These are phyloP conservation scores for Gallinago undulata DNA, from an alignment of 2,113 vertebrate genomes.

Conservation along the genomic window DNA sequence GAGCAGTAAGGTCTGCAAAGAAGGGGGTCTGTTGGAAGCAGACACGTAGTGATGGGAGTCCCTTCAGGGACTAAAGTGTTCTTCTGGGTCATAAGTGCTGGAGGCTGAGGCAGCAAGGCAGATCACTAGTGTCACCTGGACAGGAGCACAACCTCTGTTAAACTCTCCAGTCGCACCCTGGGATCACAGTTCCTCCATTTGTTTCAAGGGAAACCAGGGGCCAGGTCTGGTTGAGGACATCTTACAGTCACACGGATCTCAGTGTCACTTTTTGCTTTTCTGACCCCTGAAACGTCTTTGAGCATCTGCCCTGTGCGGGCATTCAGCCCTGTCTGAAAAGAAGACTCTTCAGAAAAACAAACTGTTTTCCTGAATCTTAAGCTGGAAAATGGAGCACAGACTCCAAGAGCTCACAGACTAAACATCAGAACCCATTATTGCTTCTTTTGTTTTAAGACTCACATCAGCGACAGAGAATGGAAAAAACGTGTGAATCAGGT, in stretches of 20 bases:
- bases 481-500: conserved; percentile 68
- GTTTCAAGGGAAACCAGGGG: background rate
- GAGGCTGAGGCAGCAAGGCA: background rate
- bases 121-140: background rate
- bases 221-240: background rate
- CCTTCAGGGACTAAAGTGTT: background rate
- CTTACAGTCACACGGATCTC: background rate
- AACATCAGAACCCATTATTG: background rate
- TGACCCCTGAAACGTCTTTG: background rate
- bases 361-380: background rate
- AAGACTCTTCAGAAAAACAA: background rate
- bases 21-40: background rate
- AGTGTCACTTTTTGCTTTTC: background rate
- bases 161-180: background rate
- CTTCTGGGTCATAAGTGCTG: background rate
- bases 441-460: conserved; percentile 4
- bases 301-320: background rate
- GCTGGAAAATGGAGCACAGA: background rate
- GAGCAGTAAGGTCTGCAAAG: background rate
- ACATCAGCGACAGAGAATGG: conserved; percentile 18
- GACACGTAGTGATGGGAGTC: background rate
- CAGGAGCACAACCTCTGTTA: background rate
- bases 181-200: background rate
- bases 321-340: background rate
- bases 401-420: background rate